phyloP scores from a whole-genome alignment of 2,888 invertebrate species.

The Rhodophaea formosa region DNA sequence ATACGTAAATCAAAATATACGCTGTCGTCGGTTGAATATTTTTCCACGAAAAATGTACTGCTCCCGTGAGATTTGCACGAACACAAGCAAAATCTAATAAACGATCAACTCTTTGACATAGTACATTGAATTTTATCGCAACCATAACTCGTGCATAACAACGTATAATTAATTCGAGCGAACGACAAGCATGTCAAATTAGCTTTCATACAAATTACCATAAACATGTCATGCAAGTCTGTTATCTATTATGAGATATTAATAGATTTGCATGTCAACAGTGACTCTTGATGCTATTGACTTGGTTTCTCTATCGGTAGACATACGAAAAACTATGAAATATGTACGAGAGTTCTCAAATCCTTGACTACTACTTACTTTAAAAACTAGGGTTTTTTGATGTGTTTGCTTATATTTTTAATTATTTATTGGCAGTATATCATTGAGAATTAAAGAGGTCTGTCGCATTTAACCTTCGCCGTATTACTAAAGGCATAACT shows the following conservation, averaged over 20 bases:
- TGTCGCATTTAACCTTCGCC: too few species aligned
- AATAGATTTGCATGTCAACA: slow-evolving; percentile 7
- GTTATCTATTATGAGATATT: slow-evolving; percentile 9
- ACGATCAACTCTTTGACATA: neutral
- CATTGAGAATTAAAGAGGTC: too few species aligned
- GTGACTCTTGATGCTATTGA: neutral
- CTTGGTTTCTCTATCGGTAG: neutral
- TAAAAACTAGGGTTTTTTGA: too few species aligned
- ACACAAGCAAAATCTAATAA: neutral
- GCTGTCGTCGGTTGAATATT: too few species aligned
- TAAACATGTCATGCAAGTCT: slow-evolving; percentile 18
- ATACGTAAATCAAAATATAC: too few species aligned
- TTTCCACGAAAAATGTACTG: too few species aligned
- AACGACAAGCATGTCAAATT: slow-evolving; percentile 16
- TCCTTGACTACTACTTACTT: too few species aligned
- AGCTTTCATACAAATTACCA: slow-evolving; percentile 18
- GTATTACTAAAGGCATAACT: too few species aligned
- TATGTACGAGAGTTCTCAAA: neutral
- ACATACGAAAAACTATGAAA: neutral
- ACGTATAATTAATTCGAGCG: slow-evolving; percentile 7
- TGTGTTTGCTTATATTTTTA: too few species aligned
- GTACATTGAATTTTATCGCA: neutral
- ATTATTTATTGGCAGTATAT: too few species aligned
- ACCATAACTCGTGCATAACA: slow-evolving; percentile 8
- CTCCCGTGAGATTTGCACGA: too few species aligned